These are phyloP conservation scores for Perdita meconis DNA, from an alignment of 2,888 invertebrate species.

Conservation along the genomic window DNA sequence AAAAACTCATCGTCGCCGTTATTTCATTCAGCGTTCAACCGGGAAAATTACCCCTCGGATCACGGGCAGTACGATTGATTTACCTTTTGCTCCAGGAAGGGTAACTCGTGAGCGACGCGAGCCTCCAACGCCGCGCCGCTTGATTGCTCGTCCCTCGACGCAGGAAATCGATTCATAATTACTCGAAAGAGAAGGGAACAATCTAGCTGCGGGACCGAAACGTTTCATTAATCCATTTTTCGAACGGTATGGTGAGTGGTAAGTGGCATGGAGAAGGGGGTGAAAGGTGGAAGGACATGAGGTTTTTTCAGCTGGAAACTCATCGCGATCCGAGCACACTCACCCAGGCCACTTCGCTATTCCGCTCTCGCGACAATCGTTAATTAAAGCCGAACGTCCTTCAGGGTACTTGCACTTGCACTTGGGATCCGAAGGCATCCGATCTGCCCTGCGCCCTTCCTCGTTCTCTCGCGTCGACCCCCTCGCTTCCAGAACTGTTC, in stretches of 20 bases:
- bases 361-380: constrained; percentile 66
- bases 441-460: background rate
- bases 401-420: constrained; percentile 53
- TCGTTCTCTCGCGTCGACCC: too few species aligned
- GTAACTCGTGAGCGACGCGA: constrained; percentile 15
- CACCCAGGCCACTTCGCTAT: constrained; percentile 50
- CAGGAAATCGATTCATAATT: constrained; percentile 18
- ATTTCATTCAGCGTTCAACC: too few species aligned
- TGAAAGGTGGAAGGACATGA: constrained; percentile 22
- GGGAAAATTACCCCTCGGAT: background rate
- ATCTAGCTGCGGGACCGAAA: constrained; percentile 14
- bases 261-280: background rate
- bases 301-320: constrained; percentile 32
- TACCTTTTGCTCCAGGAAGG: background rate
- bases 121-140: constrained; percentile 1
- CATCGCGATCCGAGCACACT: constrained; percentile 31
- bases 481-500: constrained; percentile 39
- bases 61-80: background rate
- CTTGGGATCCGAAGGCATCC: constrained; percentile 19
- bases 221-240: constrained; percentile 47
- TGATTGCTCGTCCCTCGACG: constrained; percentile 12
- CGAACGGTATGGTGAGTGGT: too few species aligned
- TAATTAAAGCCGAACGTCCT: constrained; percentile 68
- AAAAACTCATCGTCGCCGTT: too few species aligned
- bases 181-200: constrained; percentile 22